Evolutionary conservation across 2,113 vertebrate species (phyloP).

Genomic region (Epinephelus fuscoguttatus): DNA sequence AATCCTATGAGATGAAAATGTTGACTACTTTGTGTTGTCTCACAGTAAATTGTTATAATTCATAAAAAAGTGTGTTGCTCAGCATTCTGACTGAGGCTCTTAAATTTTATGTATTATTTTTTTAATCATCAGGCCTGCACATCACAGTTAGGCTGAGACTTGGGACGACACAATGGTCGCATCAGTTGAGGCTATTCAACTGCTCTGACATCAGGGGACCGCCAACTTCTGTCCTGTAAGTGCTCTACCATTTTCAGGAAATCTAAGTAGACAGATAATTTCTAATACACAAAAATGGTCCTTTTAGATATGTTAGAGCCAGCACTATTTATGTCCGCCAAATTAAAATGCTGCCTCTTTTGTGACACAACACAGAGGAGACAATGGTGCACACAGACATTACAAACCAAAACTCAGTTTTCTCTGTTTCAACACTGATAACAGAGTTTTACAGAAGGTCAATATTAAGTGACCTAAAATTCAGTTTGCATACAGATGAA

Average conservation of each 20-base stretch:
- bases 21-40: background rate
- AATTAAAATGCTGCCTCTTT: too few species aligned
- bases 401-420: too few species aligned
- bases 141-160: conserved; percentile 44
- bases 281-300: too few species aligned
- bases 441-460: too few species aligned
- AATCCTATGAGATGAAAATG: background rate
- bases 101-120: background rate
- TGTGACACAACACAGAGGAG: too few species aligned
- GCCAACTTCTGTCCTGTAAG: conserved; percentile 57
- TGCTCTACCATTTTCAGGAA: background rate
- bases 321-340: too few species aligned
- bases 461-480: too few species aligned
- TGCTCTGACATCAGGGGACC: conserved; percentile 60
- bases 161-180: background rate
- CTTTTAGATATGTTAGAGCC: too few species aligned
- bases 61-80: background rate
- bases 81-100: background rate
- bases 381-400: too few species aligned
- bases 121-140: conserved; percentile 27
- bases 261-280: too few species aligned
- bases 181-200: conserved; percentile 51
- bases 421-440: too few species aligned
- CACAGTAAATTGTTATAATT: background rate
- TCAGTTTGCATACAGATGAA: too few species aligned